Evolutionary conservation across 2,113 vertebrate genomes (phyloP), one percentile per base, ranked within the genome.

Genomic region (Nymphicus hollandicus): DNA sequence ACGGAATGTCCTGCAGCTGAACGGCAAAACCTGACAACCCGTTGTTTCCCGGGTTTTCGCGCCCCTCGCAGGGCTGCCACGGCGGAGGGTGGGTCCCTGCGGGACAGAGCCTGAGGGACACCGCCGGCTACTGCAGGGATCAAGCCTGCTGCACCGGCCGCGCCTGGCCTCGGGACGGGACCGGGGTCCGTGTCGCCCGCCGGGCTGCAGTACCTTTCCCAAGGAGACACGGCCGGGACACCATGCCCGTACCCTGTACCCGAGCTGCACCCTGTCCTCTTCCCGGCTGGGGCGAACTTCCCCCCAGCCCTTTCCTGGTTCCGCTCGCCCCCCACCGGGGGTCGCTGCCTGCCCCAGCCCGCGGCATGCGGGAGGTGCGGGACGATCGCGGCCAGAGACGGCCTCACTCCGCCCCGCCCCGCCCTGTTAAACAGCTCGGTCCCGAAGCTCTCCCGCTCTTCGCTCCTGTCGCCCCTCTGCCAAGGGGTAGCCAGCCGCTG

Each of bases 61-160:
- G 19, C 31, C 23, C 41, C 4, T 0, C 0, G 29, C 46, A 9
- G 61, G 19, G 31, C 24, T 8, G 44, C 7, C 53, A 0, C 25
- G 15, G 52, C 16, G 31, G 31, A 1, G 3, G 15, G 55, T 11
- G 47, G 27, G n/a, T 16, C 11, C 4, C 17, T 12, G 61, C 5
- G 24, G 29, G 3, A 44, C 49, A 27, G 18, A 29, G 15, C 19
- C 24, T 20, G 6, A 13, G 11, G 82, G 28, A 17, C 41, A 11
- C 39, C 5, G 15, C 24, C 23, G 17, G 29, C 18, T 17, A 12
- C 2, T 25, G 60, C 50, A 2, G 8, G 7, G 29, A 4, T 7
- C 2, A 0, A 33, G 5, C 7, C 18, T 6, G 4, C 25, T 10
- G n/a, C 13, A 8, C 37, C 16, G 17, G 60, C 72, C 7, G 13